A percentile compares a stretch with the other conserved stretches of the same genome.
Evolutionary conservation across 2,113 vertebrate species (phyloP).

Genomic region (Bettongia penicillata): DNA sequence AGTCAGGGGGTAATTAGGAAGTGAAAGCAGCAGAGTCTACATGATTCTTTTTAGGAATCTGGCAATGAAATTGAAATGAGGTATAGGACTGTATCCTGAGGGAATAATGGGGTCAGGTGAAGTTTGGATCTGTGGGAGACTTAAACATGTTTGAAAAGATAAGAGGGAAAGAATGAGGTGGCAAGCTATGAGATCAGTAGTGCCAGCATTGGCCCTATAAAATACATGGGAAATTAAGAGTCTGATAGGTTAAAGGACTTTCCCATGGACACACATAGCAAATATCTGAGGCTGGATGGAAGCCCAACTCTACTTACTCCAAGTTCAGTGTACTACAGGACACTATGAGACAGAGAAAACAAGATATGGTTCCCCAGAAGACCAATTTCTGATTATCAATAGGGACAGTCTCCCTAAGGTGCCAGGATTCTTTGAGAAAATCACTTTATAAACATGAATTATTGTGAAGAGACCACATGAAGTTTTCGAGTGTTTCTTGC

Average conservation of each 20-base stretch:
- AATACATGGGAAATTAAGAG: neutral
- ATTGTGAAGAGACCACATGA: neutral
- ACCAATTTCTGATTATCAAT: neutral
- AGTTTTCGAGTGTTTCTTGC: neutral
- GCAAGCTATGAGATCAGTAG: neutral
- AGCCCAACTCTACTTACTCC: neutral
- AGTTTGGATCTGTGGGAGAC: neutral
- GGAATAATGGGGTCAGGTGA: neutral
- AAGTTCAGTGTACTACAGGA: neutral
- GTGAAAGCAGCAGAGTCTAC: neutral
- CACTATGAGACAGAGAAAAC: neutral
- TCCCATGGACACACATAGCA: neutral
- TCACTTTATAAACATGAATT: neutral
- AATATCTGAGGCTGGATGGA: neutral
- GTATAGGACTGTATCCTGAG: neutral
- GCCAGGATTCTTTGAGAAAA: neutral
- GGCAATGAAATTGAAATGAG: neutral
- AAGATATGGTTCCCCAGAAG: neutral
- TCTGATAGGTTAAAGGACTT: neutral
- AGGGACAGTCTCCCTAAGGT: neutral
- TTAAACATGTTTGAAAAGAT: neutral
- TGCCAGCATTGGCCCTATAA: neutral
- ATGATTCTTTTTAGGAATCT: neutral
- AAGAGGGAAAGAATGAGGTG: neutral
- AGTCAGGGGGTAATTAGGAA: neutral